Conservation (phyloP, 2,888 invertebrate species). For the Furcula furcula region DNA sequence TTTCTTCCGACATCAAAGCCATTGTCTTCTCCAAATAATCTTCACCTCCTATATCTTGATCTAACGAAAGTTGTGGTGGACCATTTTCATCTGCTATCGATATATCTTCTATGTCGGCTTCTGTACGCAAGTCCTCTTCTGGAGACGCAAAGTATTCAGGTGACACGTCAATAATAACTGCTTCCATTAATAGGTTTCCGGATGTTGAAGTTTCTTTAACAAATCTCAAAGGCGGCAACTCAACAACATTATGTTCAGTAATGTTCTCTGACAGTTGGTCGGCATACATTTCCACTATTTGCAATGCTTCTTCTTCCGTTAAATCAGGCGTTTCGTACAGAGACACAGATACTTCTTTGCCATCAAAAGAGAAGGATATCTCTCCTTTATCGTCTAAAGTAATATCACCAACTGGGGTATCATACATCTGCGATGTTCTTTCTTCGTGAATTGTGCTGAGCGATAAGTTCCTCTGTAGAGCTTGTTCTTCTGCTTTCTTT, state of each 20-base stretch:
- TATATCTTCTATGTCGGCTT: slow-evolving; percentile 93
- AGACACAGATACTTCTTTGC: slow-evolving; percentile 95
- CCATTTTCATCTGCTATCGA: slow-evolving; percentile 89
- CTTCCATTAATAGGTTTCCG: slow-evolving; percentile 94
- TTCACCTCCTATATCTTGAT: slow-evolving; percentile 75
- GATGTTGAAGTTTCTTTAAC: slow-evolving; percentile 94
- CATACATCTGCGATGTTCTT: slow-evolving; percentile 92
- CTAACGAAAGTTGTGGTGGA: slow-evolving; percentile 66
- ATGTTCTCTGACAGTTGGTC: slow-evolving; percentile 95
- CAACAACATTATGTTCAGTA: slow-evolving; percentile 91
- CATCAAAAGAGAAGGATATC: slow-evolving; percentile 94
- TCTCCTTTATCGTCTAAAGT: slow-evolving; percentile 91
- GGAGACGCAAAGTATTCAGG: slow-evolving; percentile 91
- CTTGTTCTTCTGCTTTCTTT: slow-evolving; percentile 74
- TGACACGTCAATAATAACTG: slow-evolving; percentile 93
- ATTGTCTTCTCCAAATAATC: slow-evolving; percentile 80
- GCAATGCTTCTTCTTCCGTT: slow-evolving; percentile 94
- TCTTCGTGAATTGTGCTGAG: slow-evolving; percentile 96
- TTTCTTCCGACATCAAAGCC: slow-evolving; percentile 73
- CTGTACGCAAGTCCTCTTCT: slow-evolving; percentile 91
- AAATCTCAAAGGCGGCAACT: slow-evolving; percentile 92
- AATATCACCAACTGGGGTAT: slow-evolving; percentile 89
- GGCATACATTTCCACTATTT: slow-evolving; percentile 97
- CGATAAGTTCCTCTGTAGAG: slow-evolving; percentile 88
- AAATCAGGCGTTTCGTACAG: slow-evolving; percentile 95